Evolutionary conservation across 2,888 invertebrate genomes (phyloP).

Genomic region (Erebia palarica): DNA sequence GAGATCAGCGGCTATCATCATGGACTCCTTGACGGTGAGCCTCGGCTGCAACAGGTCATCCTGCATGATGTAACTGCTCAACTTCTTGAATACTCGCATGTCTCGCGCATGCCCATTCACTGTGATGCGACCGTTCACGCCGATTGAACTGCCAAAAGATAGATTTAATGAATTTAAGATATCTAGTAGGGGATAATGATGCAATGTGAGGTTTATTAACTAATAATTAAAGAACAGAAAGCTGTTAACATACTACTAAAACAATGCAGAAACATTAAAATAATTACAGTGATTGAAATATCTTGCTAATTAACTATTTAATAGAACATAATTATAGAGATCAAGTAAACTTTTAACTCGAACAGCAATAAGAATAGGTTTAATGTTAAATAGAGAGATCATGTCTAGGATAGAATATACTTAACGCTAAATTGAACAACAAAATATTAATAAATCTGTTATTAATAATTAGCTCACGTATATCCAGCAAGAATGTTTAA

Average conservation of each 20-base stretch:
- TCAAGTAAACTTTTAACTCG: background rate
- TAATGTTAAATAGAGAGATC: too few relatives aligned
- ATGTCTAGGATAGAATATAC: background rate
- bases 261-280: too few relatives aligned
- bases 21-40: slow-evolving; percentile 88
- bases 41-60: slow-evolving; percentile 87
- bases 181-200: too few relatives aligned
- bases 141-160: slow-evolving; percentile 70
- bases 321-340: too few relatives aligned
- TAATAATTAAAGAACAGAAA: too few relatives aligned
- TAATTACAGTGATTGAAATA: too few relatives aligned
- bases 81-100: slow-evolving; percentile 87
- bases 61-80: slow-evolving; percentile 92
- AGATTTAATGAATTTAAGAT: slow-evolving; percentile 32
- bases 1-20: slow-evolving; percentile 88
- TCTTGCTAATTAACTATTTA: too few relatives aligned
- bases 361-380: too few relatives aligned
- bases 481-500: slow-evolving; percentile 90
- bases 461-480: slow-evolving; percentile 75
- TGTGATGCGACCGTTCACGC: slow-evolving; percentile 85
- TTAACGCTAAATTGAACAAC: too few relatives aligned
- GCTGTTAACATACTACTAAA: too few relatives aligned
- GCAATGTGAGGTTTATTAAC: too few relatives aligned
- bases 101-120: slow-evolving; percentile 87
- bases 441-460: background rate